Percentiles rank a stretch among this genome's conserved stretches.
Conservation (phyloP, 1,140 invertebrate species). For the Meloidogyne floridensis region DNA sequence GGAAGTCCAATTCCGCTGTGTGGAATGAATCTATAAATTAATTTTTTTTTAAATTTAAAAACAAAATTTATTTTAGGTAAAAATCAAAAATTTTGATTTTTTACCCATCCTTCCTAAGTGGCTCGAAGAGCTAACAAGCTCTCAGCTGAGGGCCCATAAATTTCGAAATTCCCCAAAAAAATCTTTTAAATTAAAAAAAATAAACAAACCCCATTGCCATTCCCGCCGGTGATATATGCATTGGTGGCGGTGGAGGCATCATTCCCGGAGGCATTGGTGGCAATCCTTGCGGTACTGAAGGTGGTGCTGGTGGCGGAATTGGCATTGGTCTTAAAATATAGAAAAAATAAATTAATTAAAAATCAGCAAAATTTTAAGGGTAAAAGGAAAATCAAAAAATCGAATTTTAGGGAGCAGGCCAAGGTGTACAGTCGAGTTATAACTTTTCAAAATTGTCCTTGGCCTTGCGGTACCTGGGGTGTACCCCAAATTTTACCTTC, state of each 20-base stretch:
- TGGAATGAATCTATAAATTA: slow-evolving; percentile 6
- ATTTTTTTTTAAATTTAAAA: not conserved
- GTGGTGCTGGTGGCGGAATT: slow-evolving; percentile 33
- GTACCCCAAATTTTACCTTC: too few relatives aligned
- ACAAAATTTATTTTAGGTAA: too few relatives aligned
- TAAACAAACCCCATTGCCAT: slow-evolving; percentile 24
- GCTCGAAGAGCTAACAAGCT: too few relatives aligned
- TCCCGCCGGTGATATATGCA: slow-evolving; percentile 13
- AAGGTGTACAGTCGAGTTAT: too few relatives aligned
- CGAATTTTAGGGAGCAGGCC: too few relatives aligned
- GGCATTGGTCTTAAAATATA: slow-evolving; percentile 30
- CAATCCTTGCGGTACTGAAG: slow-evolving; percentile 31
- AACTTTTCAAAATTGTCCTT: too few relatives aligned
- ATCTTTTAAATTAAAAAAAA: not conserved
- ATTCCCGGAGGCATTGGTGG: slow-evolving; percentile 36
- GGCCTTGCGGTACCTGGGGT: too few relatives aligned
- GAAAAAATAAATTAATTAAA: slow-evolving; percentile 15
- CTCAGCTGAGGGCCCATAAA: too few relatives aligned
- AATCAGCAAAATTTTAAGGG: too few relatives aligned
- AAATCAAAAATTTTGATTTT: too few relatives aligned
- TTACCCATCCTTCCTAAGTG: too few relatives aligned
- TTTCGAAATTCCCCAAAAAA: not conserved
- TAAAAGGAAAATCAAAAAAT: too few relatives aligned
- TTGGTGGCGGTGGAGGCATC: slow-evolving; percentile 37
- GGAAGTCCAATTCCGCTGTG: slow-evolving; percentile 20